Evolutionary conservation across 2,113 vertebrate genomes (phyloP).

Genomic region (Furnarius figulus): DNA sequence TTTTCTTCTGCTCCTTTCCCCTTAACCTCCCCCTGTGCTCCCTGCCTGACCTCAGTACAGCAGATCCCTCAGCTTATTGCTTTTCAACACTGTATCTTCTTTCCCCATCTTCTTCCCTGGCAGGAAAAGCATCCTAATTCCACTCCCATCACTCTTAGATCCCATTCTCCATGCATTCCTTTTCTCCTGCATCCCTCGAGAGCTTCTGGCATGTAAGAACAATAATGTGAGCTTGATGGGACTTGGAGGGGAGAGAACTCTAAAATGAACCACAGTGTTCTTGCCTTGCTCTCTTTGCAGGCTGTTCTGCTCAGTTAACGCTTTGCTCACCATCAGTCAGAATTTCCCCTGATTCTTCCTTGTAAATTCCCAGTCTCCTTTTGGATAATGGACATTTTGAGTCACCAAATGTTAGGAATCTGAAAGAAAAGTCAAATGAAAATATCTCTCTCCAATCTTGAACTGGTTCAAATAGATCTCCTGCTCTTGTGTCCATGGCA

Average conservation of each 20-base stretch:
- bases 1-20: not conserved
- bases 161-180: not conserved
- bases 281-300: not conserved
- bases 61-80: fast-evolving
- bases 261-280: not conserved
- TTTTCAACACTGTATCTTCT: not conserved
- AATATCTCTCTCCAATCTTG: not conserved
- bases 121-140: not conserved
- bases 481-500: not conserved
- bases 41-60: not conserved
- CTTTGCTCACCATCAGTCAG: not conserved
- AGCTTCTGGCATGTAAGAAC: not conserved
- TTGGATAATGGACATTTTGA: not conserved
- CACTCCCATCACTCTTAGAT: not conserved
- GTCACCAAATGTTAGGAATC: not conserved
- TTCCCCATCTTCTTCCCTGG: not conserved
- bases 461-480: not conserved
- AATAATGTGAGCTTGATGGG: not conserved
- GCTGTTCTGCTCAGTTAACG: not conserved
- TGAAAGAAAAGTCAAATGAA: not conserved
- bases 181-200: not conserved
- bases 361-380: not conserved
- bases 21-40: not conserved
- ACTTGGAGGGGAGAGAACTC: not conserved
- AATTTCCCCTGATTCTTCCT: not conserved